Conservation (phyloP, 2,113 vertebrate genomes). For the Ardeotis arabs region DNA sequence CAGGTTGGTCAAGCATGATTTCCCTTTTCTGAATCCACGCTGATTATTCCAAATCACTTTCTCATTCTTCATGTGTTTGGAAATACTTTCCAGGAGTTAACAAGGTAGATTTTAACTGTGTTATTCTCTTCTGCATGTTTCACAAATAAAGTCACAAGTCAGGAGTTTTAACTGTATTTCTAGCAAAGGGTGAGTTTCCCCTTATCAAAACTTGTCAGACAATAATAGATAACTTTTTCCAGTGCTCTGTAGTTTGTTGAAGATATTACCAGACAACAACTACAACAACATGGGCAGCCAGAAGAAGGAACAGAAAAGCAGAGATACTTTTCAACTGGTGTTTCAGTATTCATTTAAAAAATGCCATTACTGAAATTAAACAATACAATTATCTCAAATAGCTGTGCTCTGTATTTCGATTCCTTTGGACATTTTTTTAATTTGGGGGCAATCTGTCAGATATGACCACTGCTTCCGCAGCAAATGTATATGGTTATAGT, state of each 20-base stretch:
- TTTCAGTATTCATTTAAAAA: neutral
- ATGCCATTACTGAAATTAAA: neutral
- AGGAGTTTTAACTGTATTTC: neutral
- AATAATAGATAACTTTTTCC: neutral
- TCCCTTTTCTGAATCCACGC: neutral
- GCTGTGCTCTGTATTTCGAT: neutral
- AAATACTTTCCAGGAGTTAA: neutral
- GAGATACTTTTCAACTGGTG: neutral
- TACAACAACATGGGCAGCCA: neutral
- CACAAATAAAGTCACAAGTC: neutral
- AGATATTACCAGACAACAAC: neutral
- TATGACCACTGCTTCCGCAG: neutral
- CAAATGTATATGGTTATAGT: neutral
- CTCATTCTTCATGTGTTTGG: neutral
- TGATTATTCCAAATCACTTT: neutral
- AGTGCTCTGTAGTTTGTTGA: neutral
- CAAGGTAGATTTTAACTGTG: neutral
- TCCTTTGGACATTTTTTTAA: neutral
- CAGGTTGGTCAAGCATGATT: neutral
- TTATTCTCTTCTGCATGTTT: neutral
- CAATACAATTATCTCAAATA: neutral
- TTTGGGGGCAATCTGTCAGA: neutral
- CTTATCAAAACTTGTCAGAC: neutral
- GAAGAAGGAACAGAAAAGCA: neutral
- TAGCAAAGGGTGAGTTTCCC: neutral